Percentiles rank a stretch among this genome's conserved stretches.
Evolutionary conservation across 2,113 vertebrate genomes (phyloP).

Genomic region (Dromas ardeola): DNA sequence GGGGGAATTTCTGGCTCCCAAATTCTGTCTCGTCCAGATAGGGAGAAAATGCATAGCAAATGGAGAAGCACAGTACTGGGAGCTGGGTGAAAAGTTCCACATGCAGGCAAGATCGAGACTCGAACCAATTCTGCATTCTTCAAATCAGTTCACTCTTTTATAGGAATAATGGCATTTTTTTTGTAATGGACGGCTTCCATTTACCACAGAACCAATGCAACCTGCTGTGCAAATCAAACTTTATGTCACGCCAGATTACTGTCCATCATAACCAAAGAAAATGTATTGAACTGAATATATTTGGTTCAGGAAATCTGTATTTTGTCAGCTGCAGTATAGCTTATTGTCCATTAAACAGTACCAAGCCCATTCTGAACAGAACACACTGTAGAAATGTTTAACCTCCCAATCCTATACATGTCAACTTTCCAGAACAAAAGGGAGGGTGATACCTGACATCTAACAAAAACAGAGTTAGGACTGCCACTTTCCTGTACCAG

Average conservation of each 20-base stretch:
- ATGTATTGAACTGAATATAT: conserved; percentile 18
- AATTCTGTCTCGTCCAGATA: not conserved
- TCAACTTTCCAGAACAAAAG: conserved; percentile 20
- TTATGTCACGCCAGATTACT: conserved; percentile 58
- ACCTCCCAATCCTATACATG: conserved; percentile 32
- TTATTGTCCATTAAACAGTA: conserved; percentile 39
- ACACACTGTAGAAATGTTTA: conserved; percentile 20
- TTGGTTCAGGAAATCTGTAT: conserved; percentile 60
- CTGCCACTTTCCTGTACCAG: not conserved
- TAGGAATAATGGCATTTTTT: conserved; percentile 23
- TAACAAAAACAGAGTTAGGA: not conserved
- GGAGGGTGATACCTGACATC: not conserved
- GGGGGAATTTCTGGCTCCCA: conserved; percentile 1
- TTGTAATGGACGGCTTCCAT: conserved; percentile 44
- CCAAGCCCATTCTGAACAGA: conserved; percentile 14
- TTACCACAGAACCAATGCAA: conserved; percentile 39
- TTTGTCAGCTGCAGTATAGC: conserved; percentile 55
- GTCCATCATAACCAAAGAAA: conserved; percentile 55
- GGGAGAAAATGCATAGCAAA: conserved; percentile 3
- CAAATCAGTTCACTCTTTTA: not conserved
- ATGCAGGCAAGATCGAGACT: not conserved
- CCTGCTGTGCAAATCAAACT: conserved; percentile 44
- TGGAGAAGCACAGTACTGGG: not conserved
- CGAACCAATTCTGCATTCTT: not conserved
- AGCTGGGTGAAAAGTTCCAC: not conserved